Evolutionary conservation across 2,113 vertebrate genomes (phyloP), one percentile per base, ranked within the genome.

Genomic region (Pygoscelis adeliae): DNA sequence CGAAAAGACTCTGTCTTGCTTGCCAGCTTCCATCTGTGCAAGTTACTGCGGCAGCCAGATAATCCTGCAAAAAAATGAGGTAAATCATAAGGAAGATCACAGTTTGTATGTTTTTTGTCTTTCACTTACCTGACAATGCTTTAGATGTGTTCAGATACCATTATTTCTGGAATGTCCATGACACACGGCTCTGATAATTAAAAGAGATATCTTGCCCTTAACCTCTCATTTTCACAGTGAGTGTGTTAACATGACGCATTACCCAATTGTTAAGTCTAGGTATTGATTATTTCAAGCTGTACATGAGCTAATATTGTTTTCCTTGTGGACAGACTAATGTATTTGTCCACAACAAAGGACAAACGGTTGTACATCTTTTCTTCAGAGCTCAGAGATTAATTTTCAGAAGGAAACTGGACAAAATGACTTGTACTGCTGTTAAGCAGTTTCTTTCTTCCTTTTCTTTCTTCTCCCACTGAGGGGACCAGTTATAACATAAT

Each of bases 231-330:
- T 97, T 96, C 90, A 67, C 80, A 71, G 81, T 65, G 42, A 88
- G 76, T 59, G 49, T 94, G 84, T 95, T 97, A 97, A 94, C 91
- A 87, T 80, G 89, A 97, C 96, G n/a, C 46, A 86, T 93, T 93
- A 94, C 87, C 53, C 73, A 82, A 55, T 87, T 93, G 78, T 87
- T 93, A 90, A 86, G 83, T 83, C 92, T 79, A 83, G 69, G 40
- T 97, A 98, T 98, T 97, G 98, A 98, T 97, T 96, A 87, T 90
- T 92, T 96, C 20, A 53, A 81, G 90, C 92, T 84, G 65, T 89
- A 96, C 83, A 76, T n/a, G 74, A 77, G 40, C 83, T 97, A 92
- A 96, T 96, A 96, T 19, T 72, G 73, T 93, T 98, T 97, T 91
- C 70, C 88, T 63, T 89, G 78, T 71, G 67, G 62, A 87, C 47